Base-by-base conservation (phyloP, 2,113 vertebrate species). In the Geococcyx californianus region DNA sequence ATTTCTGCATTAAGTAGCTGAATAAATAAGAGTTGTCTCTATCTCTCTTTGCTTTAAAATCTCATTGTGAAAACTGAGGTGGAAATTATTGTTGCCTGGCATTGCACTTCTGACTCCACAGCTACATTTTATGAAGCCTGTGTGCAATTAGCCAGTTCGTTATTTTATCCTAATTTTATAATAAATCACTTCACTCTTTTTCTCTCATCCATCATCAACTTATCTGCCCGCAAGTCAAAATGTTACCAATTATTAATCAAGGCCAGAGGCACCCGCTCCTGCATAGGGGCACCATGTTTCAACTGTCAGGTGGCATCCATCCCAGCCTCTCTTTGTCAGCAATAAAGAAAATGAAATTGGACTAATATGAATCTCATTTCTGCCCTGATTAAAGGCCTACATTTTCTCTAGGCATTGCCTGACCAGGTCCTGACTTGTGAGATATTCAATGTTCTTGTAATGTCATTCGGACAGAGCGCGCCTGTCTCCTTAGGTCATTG, bases 311-410 rank as follows among this genome's bases (percentile, higher is more conserved):
- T 98, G 98, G 98, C 98, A 98, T 99, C 98, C 98, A 98, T 98
- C 98, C 91, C 98, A 98, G 97, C 96, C 97, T 96, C 92, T 97
- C 88, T 95, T 97, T 97, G 96, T 98, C 98, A 98, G 98, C 97
- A 98, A 98, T 98, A 98, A 98, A 98, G 98, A 98, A 99, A 99
- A 99, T 99, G 98, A 98, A 98, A 99, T 98, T 98, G 98, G 99
- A 99, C 98, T 99, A 99, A 98, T 98, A 98, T 97, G 98, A 98
- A 98, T 98, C 97, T 99, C 95, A 97, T 98, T 98, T 98, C 98
- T 99, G 98, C 98, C 98, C 95, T 98, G 98, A 99, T 99, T 99
- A 99, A 99, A 99, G 99, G 98, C 98, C 98, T 97, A 93, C 82
- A 89, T 98, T 98, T 95, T 99, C 99, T 98, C 82, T 98, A 98